Evolutionary conservation across 2,797 vertebrate genomes (phyloP).

Genomic region (Halcyon leucocephala): DNA sequence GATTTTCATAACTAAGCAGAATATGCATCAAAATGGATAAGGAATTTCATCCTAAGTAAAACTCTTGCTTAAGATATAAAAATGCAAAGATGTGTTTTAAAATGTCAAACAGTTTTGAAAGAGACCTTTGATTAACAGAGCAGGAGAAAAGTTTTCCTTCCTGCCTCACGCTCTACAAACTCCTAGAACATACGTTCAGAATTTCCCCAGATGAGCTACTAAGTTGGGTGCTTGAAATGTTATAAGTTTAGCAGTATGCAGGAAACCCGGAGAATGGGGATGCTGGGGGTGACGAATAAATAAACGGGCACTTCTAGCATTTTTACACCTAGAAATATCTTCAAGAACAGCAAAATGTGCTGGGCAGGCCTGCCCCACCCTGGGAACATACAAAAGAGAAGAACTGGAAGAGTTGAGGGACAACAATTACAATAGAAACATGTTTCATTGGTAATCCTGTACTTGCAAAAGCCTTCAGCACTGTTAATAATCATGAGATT

Average conservation of each 20-base stretch:
- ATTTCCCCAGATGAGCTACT: not conserved
- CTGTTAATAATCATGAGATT: not conserved
- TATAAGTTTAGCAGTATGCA: not conserved
- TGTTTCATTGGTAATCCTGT: not conserved
- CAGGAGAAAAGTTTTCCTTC: not conserved
- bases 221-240: not conserved
- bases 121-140: not conserved
- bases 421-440: not conserved
- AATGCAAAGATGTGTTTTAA: conserved; percentile 4
- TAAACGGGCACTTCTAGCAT: not conserved
- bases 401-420: not conserved
- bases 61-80: conserved; percentile 17
- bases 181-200: not conserved
- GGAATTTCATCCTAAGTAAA: conserved; percentile 38
- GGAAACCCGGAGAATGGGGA: not conserved
- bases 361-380: not conserved
- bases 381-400: not conserved
- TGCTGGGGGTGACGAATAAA: not conserved
- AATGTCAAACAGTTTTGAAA: not conserved
- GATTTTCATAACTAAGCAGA: conserved; percentile 38
- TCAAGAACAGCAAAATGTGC: not conserved
- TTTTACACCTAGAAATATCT: not conserved
- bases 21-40: conserved; percentile 39
- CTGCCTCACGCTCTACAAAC: not conserved
- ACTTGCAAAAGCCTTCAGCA: not conserved